A percentile compares a stretch with the other conserved stretches of the same genome.
phyloP scores from a whole-genome alignment of 2,113 vertebrate species.

The Silurus meridionalis region DNA sequence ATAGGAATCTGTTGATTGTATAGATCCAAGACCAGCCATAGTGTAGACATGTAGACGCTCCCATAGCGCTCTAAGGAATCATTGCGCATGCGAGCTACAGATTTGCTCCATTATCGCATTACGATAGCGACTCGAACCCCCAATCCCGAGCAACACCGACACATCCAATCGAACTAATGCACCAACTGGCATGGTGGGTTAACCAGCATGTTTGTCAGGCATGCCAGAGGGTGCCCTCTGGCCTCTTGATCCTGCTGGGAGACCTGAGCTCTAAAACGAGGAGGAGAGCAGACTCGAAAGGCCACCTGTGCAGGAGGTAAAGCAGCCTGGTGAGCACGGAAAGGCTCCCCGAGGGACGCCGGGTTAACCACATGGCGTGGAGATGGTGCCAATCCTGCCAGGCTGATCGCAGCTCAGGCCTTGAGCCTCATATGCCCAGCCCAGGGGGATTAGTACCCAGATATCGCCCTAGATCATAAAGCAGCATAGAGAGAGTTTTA shows the following conservation, averaged over 20 bases:
- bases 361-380: slow-evolving; percentile 67
- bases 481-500: background rate
- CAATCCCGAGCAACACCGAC: slow-evolving; percentile 1
- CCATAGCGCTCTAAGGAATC: background rate
- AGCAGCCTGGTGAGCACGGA: slow-evolving; percentile 66
- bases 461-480: slow-evolving; percentile 28
- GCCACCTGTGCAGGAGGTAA: slow-evolving; percentile 77
- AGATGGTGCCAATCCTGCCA: slow-evolving; percentile 67
- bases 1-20: background rate
- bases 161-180: slow-evolving; percentile 50
- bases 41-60: background rate
- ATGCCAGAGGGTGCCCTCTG: slow-evolving; percentile 43
- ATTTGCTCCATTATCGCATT: background rate
- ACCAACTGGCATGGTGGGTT: slow-evolving; percentile 49
- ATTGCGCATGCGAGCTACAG: slow-evolving; percentile 10
- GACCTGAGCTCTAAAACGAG: slow-evolving; percentile 48
- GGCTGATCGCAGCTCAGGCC: slow-evolving; percentile 64
- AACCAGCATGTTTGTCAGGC: slow-evolving; percentile 36
- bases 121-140: slow-evolving; percentile 5
- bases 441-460: slow-evolving; percentile 61
- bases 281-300: slow-evolving; percentile 60
- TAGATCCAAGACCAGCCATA: background rate
- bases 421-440: slow-evolving; percentile 57
- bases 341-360: slow-evolving; percentile 58
- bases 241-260: slow-evolving; percentile 31